Conservation (phyloP, 1,140 invertebrate species). For the Pachyrhynchus sulphureomaculatus region DNA sequence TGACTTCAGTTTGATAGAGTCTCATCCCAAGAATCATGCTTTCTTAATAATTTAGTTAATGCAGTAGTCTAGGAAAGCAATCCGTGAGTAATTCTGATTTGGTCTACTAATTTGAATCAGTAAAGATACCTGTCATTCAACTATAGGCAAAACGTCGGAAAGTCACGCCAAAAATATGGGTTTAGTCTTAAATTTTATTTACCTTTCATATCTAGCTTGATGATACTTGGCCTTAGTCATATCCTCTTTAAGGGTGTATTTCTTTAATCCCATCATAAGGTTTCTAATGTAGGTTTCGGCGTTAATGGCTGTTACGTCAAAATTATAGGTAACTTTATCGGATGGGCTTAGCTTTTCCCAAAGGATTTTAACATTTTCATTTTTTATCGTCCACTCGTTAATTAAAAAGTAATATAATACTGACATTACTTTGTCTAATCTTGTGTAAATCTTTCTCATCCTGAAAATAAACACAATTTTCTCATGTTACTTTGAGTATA, state of each 20-base stretch:
- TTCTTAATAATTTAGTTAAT: too few relatives aligned
- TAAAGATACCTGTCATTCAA: too few relatives aligned
- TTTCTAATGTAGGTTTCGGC: conserved; percentile 23
- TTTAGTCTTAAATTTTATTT: neutral
- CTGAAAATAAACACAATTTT: conserved; percentile 12
- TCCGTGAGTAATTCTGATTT: too few relatives aligned
- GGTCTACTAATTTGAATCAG: too few relatives aligned
- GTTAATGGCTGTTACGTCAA: conserved; percentile 27
- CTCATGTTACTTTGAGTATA: too few relatives aligned
- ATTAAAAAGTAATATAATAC: conserved; percentile 33
- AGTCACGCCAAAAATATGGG: too few relatives aligned
- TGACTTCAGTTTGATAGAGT: too few relatives aligned
- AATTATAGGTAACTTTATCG: conserved; percentile 28
- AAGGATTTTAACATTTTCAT: conserved; percentile 25
- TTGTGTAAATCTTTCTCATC: conserved; percentile 31
- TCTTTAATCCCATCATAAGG: conserved; percentile 29
- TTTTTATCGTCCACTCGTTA: conserved; percentile 32
- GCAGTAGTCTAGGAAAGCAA: too few relatives aligned
- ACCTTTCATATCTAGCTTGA: conserved; percentile 29
- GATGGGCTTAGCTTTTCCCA: conserved; percentile 20
- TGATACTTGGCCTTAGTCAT: conserved; percentile 29
- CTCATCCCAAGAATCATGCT: too few relatives aligned
- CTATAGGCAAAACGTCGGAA: too few relatives aligned
- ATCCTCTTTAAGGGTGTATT: conserved; percentile 35
- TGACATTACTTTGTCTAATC: conserved; percentile 27